Base-by-base conservation (phyloP, 2,797 vertebrate genomes). In the Tadarida brasiliensis region DNA sequence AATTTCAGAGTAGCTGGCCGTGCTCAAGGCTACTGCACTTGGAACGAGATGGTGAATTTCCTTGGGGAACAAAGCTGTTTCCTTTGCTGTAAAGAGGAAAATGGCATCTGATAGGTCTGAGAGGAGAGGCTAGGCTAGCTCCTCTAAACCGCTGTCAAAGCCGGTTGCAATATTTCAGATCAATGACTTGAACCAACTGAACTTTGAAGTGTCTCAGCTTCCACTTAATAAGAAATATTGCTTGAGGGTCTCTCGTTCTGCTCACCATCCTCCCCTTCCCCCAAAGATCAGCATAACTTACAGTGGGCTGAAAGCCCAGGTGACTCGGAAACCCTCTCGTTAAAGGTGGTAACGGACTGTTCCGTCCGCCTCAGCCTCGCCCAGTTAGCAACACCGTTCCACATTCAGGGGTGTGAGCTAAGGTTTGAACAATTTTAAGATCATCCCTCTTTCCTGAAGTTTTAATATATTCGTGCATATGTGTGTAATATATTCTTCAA, bases 1-100 rank as follows among this genome's bases (percentile, higher is more conserved):
- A 87, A 20, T 85, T 70, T 87, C 86, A 35, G 76, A 96, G 78
- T 95, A 97, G 95, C 20, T 97, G 96, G 94, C 96, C 96, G 94
- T 94, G 74, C 95, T 76, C 56, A 56, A 83, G 83, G 88, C 96
- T 96, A 59, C 71, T 96, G n/a, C 47, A 73, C 74, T 86, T 89
- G 81, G 87, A 86, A 81, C 78, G 39, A 56, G 67, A 96, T 94
- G 92, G 56, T 54, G 87, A 35, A 91, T 95, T 97, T 95, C 56
- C n/a, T 49, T 73, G 70, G 73, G 73, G 30, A 83, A 35, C 61
- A 97, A 96, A 59, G 57, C 39, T 87, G 35, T 93, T 96, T 93
- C 57, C 91, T 95, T 19, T 83, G 19, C 78, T 92, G 16, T 30
- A 0, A 16, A 8, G 85, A 94, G n/a, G 78, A 35, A 76, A 85